A percentile compares a stretch with the other conserved stretches of the same genome.
Evolutionary conservation across 2,888 invertebrate species (phyloP).

Genomic region (Acrobeloides nanus): DNA sequence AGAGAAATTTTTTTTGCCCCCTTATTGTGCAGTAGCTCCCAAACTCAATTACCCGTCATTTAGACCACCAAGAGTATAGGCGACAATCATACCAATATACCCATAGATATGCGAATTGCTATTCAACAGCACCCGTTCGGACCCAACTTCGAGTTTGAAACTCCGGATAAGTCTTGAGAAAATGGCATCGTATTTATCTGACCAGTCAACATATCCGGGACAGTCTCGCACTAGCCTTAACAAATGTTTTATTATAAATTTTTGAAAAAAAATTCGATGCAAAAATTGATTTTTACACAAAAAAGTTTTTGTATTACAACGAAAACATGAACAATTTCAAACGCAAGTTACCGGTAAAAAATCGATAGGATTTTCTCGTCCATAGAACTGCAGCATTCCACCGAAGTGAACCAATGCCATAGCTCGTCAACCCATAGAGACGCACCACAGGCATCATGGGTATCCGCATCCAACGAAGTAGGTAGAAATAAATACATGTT

Average conservation of each 20-base stretch:
- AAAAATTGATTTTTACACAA: no score
- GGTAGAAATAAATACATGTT: conserved; percentile 73
- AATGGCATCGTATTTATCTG: conserved; percentile 67
- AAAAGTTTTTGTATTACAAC: no score
- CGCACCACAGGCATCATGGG: conserved; percentile 31
- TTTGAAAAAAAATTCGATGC: no score
- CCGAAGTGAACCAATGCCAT: conserved; percentile 55
- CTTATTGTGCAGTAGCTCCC: no score
- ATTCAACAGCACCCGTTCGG: conserved; percentile 32
- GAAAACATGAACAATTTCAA: no score
- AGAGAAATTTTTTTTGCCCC: no score
- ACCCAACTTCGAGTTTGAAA: conserved; percentile 28
- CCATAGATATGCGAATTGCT: conserved; percentile 18
- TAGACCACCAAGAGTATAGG: conserved; percentile 39
- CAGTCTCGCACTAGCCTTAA: conserved; percentile 37
- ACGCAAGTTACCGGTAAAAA: no score
- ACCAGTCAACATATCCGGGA: conserved; percentile 70
- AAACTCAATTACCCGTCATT: conserved; percentile 21
- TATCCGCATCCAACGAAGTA: conserved; percentile 58
- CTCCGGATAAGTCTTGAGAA: conserved; percentile 57
- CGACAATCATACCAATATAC: conserved; percentile 27
- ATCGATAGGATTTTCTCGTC: no score
- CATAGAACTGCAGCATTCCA: no score
- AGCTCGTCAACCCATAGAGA: conserved; percentile 58
- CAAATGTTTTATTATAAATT: no score